These are phyloP conservation scores for Cacoxenus indagator DNA, from an alignment of 2,888 invertebrate genomes.

Conservation along the genomic window DNA sequence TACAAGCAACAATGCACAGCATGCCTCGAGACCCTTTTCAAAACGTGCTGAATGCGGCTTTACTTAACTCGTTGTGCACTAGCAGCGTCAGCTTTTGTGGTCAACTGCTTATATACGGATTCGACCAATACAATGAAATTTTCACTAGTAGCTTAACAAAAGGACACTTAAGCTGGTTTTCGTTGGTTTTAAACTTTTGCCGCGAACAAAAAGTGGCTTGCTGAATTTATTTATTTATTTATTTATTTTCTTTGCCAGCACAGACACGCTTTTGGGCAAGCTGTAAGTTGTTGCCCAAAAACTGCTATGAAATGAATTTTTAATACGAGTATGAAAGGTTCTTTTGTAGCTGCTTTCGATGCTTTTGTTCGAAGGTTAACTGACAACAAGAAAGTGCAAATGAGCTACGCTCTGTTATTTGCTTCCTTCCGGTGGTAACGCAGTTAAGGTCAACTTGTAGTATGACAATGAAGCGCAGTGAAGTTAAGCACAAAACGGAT, in stretches of 20 bases:
- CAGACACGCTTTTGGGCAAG: too few species aligned
- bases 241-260: too few species aligned
- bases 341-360: conserved; percentile 39
- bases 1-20: background rate
- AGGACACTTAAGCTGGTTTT: too few species aligned
- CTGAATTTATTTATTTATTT: too few species aligned
- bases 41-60: background rate
- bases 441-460: conserved; percentile 30
- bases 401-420: conserved; percentile 46
- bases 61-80: background rate
- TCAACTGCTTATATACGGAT: background rate
- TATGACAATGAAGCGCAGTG: conserved; percentile 26
- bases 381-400: background rate
- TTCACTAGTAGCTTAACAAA: conserved; percentile 24
- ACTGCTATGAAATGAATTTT: background rate
- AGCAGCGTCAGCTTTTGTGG: conserved; percentile 6
- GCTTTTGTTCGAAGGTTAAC: conserved; percentile 4
- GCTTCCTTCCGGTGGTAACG: conserved; percentile 51
- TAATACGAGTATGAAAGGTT: conserved; percentile 53
- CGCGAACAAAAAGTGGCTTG: too few species aligned
- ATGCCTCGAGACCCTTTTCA: too few species aligned
- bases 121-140: conserved; percentile 42
- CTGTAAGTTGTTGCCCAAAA: too few species aligned
- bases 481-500: background rate
- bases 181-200: too few species aligned